Percentiles rank a stretch among this genome's conserved stretches.
phyloP scores from a whole-genome alignment of 2,797 vertebrate species.

The Lutra lutra region DNA sequence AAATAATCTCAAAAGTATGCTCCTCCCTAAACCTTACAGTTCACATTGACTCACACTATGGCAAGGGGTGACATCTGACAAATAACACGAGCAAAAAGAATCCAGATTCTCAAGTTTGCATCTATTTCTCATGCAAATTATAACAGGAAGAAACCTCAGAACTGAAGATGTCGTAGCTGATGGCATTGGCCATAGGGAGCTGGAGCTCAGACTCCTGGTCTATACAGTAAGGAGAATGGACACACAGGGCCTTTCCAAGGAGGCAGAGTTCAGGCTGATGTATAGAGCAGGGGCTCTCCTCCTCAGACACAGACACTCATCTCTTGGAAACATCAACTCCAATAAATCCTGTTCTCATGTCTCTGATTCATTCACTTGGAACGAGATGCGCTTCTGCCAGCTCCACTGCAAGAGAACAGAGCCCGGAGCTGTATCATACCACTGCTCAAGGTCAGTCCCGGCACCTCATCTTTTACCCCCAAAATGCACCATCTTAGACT shows the following conservation, averaged over 20 bases:
- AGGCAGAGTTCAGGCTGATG: not conserved
- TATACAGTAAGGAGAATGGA: fast-evolving
- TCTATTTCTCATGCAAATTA: not conserved
- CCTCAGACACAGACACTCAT: not conserved
- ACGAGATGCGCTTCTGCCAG: not conserved
- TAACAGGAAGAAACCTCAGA: not conserved
- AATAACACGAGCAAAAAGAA: not conserved
- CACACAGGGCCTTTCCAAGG: not conserved
- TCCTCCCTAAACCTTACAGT: not conserved
- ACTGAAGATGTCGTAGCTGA: not conserved
- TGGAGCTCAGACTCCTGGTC: not conserved
- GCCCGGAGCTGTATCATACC: too few relatives aligned
- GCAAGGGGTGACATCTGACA: not conserved
- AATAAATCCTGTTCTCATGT: not conserved
- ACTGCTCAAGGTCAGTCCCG: not conserved
- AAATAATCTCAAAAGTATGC: not conserved
- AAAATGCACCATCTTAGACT: not conserved
- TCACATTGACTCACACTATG: too few relatives aligned
- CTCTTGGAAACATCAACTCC: not conserved
- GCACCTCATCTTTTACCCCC: not conserved
- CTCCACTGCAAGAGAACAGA: not conserved
- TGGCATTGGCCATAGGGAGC: too few relatives aligned
- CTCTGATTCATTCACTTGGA: not conserved
- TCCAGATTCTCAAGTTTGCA: not conserved
- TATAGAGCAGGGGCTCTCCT: not conserved